Percentiles rank a stretch among this genome's conserved stretches.
Conservation (phyloP, 2,113 vertebrate genomes). For the Hippoglossus stenolepis region DNA sequence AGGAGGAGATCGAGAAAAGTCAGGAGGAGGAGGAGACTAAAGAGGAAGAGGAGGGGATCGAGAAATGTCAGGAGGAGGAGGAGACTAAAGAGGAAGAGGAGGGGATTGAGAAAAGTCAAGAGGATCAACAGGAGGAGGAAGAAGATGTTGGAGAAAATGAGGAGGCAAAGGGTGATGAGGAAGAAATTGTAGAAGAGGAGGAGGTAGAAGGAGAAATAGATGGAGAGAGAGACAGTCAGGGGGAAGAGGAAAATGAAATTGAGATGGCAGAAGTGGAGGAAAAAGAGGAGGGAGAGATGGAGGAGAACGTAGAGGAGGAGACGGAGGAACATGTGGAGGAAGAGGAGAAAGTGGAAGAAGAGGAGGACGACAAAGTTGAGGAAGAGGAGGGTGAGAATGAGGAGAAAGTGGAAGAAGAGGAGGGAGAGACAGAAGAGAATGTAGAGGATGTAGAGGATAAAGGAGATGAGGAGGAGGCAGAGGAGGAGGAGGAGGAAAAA, state of each 20-base stretch:
- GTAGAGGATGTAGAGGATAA: not conserved
- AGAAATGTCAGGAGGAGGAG: not conserved
- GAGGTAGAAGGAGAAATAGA: constrained; percentile 8
- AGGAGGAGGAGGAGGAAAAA: not conserved
- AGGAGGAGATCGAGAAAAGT: too few species aligned
- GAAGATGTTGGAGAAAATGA: not conserved
- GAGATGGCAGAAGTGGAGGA: not conserved
- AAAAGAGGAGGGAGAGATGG: not conserved
- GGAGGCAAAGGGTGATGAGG: constrained; percentile 2
- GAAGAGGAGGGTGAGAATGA: not conserved
- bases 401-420: not conserved
- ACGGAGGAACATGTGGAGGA: not conserved
- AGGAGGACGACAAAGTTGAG: not conserved
- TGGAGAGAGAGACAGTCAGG: not conserved
- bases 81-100: not conserved
- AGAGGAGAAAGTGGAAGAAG: constrained; percentile 2
- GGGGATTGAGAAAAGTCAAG: not conserved
- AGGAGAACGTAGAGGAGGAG: not conserved
- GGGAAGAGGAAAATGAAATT: constrained; percentile 10
- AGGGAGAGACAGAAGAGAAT: not conserved
- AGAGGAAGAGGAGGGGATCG: not conserved
- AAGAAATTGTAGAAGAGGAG: constrained; percentile 21
- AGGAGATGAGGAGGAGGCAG: not conserved
- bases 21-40: not conserved
- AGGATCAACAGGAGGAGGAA: not conserved